Percentiles rank a stretch among this genome's conserved stretches.
Conservation (phyloP, 2,888 invertebrate species). For the Hymenopus coronatus region DNA sequence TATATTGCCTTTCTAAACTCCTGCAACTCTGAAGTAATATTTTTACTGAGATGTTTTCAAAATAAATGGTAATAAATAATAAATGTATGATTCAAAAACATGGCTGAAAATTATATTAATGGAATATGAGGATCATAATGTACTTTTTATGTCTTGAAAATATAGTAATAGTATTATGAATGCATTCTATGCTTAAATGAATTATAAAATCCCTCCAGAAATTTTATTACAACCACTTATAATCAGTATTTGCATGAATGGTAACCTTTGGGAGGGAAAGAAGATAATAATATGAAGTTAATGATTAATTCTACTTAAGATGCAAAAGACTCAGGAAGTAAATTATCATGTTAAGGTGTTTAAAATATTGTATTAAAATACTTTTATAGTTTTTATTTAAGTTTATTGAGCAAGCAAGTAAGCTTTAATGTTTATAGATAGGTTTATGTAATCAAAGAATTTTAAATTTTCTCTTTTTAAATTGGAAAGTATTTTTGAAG, state of each 20-base stretch:
- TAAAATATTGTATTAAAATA: neutral
- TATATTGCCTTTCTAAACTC: too few relatives aligned
- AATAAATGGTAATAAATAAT: neutral
- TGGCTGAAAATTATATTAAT: neutral
- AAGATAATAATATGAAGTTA: neutral
- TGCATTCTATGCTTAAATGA: neutral
- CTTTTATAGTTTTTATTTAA: neutral
- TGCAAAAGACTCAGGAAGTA: neutral
- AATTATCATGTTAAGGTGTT: neutral
- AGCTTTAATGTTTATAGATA: neutral
- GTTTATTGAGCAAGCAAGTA: neutral
- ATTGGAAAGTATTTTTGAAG: neutral
- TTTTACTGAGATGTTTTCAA: neutral
- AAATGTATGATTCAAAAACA: neutral
- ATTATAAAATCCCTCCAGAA: neutral
- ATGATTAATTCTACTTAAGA: neutral
- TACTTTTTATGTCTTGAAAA: neutral
- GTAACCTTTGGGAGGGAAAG: neutral
- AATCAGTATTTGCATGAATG: neutral
- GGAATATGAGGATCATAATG: neutral
- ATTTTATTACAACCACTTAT: too few relatives aligned
- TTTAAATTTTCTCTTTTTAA: neutral
- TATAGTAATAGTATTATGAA: neutral
- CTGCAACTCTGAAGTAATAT: neutral
- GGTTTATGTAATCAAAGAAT: neutral